These are phyloP conservation scores for Formicarius rufipectus DNA, from an alignment of 2,113 vertebrate genomes.

Conservation along the genomic window DNA sequence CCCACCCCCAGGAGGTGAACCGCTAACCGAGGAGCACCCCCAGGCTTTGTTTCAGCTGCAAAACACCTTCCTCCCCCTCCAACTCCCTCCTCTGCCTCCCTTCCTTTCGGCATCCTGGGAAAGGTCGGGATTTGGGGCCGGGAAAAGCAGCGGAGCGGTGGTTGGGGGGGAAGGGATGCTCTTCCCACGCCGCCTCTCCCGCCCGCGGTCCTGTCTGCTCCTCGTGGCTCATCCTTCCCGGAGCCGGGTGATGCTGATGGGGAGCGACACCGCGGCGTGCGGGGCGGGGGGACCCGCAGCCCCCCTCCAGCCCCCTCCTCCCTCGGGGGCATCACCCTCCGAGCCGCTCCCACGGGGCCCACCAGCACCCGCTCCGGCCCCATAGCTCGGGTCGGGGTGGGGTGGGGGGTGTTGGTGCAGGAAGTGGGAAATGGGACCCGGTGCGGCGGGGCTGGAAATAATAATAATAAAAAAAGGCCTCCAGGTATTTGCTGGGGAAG, in stretches of 20 bases:
- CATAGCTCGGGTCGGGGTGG: neutral
- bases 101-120: neutral
- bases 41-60: neutral
- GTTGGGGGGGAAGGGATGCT: slow-evolving; percentile 52
- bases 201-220: neutral
- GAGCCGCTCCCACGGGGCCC: neutral
- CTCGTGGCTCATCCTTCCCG: neutral
- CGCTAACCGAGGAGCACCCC: neutral
- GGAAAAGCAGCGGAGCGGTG: neutral
- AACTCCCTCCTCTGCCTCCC: neutral
- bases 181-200: neutral
- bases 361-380: neutral
- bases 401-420: no score
- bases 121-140: neutral
- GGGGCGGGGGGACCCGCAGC: neutral
- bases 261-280: neutral
- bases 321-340: accelerated
- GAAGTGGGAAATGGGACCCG: neutral
- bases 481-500: neutral
- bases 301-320: neutral
- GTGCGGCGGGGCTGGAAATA: neutral
- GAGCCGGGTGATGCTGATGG: neutral
- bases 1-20: neutral
- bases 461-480: neutral
- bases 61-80: neutral